These are phyloP conservation scores for Mythimna vitellina DNA, from an alignment of 2,888 invertebrate genomes.

Conservation along the genomic window DNA sequence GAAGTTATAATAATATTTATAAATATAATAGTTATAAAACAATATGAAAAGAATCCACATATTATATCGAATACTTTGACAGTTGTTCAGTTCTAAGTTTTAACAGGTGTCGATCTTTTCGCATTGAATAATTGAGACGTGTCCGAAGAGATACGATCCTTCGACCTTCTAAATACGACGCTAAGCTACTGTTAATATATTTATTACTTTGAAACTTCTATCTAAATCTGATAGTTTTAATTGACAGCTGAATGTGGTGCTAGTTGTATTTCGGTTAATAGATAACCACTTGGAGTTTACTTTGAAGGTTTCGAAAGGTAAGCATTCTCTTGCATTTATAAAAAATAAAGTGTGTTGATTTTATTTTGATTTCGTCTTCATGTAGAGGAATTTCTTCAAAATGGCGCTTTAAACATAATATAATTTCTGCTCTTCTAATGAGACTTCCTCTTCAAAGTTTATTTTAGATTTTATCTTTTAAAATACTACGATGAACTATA, in stretches of 20 bases:
- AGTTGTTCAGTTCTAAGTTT: constrained; percentile 64
- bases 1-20: too few relatives aligned
- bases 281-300: constrained; percentile 36
- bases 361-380: background rate
- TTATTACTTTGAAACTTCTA: constrained; percentile 68
- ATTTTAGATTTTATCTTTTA: constrained; percentile 20
- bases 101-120: constrained; percentile 69
- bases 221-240: constrained; percentile 69
- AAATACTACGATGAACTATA: constrained; percentile 16
- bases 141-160: constrained; percentile 64
- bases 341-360: background rate
- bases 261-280: constrained; percentile 41
- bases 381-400: background rate
- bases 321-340: background rate
- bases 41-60: constrained; percentile 27
- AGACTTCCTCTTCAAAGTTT: constrained; percentile 14
- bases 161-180: constrained; percentile 63
- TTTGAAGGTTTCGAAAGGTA: constrained; percentile 24
- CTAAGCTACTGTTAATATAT: constrained; percentile 67
- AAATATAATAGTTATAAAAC: too few relatives aligned
- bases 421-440: constrained; percentile 18
- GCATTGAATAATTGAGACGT: constrained; percentile 70
- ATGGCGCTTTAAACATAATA: background rate
- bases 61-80: constrained; percentile 44
- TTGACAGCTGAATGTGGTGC: constrained; percentile 70